Evolutionary conservation across 2,797 vertebrate genomes (phyloP), one percentile per base, ranked within the genome.

Genomic region (Poeciliopsis infans): DNA sequence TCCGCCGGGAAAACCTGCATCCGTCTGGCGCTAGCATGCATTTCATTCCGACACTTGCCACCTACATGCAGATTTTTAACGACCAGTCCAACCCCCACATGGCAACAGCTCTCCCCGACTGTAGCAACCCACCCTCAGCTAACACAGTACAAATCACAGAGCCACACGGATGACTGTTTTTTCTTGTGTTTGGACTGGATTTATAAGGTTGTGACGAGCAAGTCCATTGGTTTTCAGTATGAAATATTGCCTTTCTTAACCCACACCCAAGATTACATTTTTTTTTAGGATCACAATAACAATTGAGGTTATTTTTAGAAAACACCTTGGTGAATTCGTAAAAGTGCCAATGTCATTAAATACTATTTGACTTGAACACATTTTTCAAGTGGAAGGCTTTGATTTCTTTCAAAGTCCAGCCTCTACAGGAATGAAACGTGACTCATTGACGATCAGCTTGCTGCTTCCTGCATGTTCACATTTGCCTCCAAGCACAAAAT

Each of bases 31-130:
- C n/a, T 59, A 41, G 11, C 39, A 6, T 10, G 3, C 23, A 31
- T 75, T 45, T 45, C 57, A 59, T 75, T 59, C 41, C n/a, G 73
- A 75, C 53, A 45, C 73, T 59, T 45, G 8, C 73, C 53, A 59
- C 73, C 53, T 45, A 75, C 53, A 4, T 59, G 39, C n/a, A 75
- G 36, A 41, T 45, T 43, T 43, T 28, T 75, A 45, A 59, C 57
- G 16, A 57, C 47, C 12, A 41, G 20, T 39, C 49, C 49, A 51
- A 15, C 72, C 49, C 72, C 28, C 72, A 55, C 72, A 55, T 41
- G 72, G 72, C 72, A 73, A 73, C 72, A 41, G 33, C 49, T 53
- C 49, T 73, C 11, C 16, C 47, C 33, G 4, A 13, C 31, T 51
- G 33, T 15, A 73, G 53, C 73, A 43, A n/a, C 53, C 25, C 73